These are phyloP conservation scores for Sus cebifrons DNA, from an alignment of 2,797 vertebrate species.

Conservation along the genomic window DNA sequence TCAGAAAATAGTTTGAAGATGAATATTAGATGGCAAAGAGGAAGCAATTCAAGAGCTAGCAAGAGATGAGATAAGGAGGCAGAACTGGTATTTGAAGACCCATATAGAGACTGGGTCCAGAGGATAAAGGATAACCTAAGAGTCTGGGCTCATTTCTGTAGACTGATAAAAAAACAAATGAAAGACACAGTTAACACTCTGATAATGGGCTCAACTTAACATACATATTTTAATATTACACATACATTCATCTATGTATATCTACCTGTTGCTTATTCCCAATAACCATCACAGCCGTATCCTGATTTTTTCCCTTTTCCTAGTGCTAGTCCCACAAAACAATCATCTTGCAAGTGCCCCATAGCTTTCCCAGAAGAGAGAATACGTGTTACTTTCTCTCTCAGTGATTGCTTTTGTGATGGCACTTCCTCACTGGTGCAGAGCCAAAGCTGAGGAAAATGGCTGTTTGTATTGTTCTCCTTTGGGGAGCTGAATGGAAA, in stretches of 20 bases:
- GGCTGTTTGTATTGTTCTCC: constrained; percentile 50
- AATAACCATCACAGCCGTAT: constrained; percentile 13
- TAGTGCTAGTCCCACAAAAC: background rate
- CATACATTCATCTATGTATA: background rate
- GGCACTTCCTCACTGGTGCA: constrained; percentile 15
- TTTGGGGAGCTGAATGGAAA: constrained; percentile 77
- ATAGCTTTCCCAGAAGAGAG: constrained; percentile 36
- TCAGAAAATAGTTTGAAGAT: background rate
- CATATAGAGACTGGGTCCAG: background rate
- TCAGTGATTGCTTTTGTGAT: constrained; percentile 67
- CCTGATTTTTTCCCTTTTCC: constrained; percentile 5
- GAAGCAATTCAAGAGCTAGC: background rate
- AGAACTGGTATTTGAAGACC: background rate
- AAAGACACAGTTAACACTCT: background rate
- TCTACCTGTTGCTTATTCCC: background rate
- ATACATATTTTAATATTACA: constrained; percentile 1
- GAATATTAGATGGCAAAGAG: background rate
- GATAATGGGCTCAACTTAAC: background rate
- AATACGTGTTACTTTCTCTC: constrained; percentile 57
- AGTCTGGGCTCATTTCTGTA: background rate
- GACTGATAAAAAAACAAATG: background rate
- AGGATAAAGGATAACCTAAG: background rate
- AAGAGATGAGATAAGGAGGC: background rate
- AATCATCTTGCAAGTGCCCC: constrained; percentile 64
- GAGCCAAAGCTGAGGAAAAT: constrained; percentile 63